Evolutionary conservation across 1,140 invertebrate genomes (phyloP).

Genomic region (Drosophila leontia): DNA sequence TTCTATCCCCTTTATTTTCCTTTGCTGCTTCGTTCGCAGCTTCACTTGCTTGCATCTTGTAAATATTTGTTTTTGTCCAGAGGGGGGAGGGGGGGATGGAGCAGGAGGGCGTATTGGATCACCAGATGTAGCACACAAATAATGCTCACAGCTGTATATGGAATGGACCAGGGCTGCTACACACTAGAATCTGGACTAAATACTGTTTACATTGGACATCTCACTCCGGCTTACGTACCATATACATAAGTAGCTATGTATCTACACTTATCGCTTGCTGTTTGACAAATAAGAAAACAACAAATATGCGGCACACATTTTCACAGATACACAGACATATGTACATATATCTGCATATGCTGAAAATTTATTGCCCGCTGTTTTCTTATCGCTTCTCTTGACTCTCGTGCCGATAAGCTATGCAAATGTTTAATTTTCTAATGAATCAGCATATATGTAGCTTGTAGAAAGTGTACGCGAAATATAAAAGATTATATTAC

Average conservation of each 20-base stretch:
- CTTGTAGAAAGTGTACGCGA: neutral
- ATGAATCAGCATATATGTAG: neutral
- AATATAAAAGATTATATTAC: neutral
- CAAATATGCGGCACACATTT: slow-evolving; percentile 22
- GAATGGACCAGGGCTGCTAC: slow-evolving; percentile 24
- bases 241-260: slow-evolving; percentile 4
- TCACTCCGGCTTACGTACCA: neutral
- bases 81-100: slow-evolving; percentile 1
- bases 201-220: slow-evolving; percentile 25
- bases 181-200: slow-evolving; percentile 22
- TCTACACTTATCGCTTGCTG: slow-evolving; percentile 20
- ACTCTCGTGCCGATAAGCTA: slow-evolving; percentile 4
- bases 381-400: slow-evolving; percentile 20
- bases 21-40: slow-evolving; percentile 29
- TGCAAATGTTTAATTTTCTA: slow-evolving; percentile 34
- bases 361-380: slow-evolving; percentile 5
- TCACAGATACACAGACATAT: neutral
- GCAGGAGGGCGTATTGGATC: slow-evolving; percentile 59
- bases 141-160: slow-evolving; percentile 51
- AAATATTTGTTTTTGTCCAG: slow-evolving; percentile 61
- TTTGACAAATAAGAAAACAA: slow-evolving; percentile 15
- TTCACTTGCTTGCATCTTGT: slow-evolving; percentile 50
- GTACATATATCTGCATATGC: slow-evolving; percentile 12
- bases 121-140: slow-evolving; percentile 69
- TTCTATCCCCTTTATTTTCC: slow-evolving; percentile 20